Evolutionary conservation across 1,140 invertebrate species (phyloP).

Genomic region (Drosophila seguyi): DNA sequence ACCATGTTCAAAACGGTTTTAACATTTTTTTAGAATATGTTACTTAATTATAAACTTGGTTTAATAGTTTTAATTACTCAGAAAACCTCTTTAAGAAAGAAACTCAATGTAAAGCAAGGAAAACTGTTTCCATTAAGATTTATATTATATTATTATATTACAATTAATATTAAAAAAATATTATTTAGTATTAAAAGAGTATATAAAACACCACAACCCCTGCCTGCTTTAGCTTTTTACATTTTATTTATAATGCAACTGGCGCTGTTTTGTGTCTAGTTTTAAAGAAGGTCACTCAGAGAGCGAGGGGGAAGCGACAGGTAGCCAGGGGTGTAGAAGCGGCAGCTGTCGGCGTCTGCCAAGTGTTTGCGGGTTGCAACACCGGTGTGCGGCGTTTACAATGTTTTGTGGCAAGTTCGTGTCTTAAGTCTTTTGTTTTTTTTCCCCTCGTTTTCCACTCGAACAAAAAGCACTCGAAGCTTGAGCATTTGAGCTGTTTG

Average conservation of each 20-base stretch:
- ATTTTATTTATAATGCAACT: slow-evolving; percentile 36
- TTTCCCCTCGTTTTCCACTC: slow-evolving; percentile 32
- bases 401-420: slow-evolving; percentile 74
- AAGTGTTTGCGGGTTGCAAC: slow-evolving; percentile 51
- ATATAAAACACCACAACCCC: not conserved
- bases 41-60: too few species aligned
- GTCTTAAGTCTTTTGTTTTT: slow-evolving; percentile 76
- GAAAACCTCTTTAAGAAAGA: not conserved
- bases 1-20: not conserved
- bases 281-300: slow-evolving; percentile 67
- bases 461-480: slow-evolving; percentile 22
- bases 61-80: not conserved
- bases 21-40: not conserved
- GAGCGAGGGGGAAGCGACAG: not conserved
- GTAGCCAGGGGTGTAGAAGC: not conserved
- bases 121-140: not conserved
- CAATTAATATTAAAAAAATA: not conserved
- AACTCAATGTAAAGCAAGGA: not conserved
- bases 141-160: not conserved
- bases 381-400: slow-evolving; percentile 42
- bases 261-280: slow-evolving; percentile 30
- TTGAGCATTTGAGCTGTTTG: slow-evolving; percentile 15
- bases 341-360: slow-evolving; percentile 29
- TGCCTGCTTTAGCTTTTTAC: not conserved
- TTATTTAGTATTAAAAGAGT: slow-evolving; percentile 2